phyloP scores from a whole-genome alignment of 2,113 vertebrate genomes.

The Thunnus maccoyii region DNA sequence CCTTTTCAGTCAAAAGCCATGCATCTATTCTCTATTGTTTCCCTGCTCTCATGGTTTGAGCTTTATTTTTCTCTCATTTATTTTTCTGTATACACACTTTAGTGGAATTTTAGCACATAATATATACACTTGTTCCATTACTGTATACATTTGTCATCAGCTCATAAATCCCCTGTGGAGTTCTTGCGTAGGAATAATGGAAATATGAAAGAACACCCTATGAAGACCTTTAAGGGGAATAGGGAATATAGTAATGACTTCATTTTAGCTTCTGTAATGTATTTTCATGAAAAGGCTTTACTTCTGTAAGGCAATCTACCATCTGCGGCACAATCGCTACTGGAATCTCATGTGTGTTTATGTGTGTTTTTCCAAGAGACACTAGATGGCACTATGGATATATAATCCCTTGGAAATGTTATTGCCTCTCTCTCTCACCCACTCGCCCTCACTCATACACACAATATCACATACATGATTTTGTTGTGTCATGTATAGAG shows the following conservation, averaged over 20 bases:
- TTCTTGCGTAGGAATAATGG: not conserved
- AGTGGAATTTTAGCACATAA: not conserved
- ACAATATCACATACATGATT: slow-evolving; percentile 11
- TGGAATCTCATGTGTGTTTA: slow-evolving; percentile 8
- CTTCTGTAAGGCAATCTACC: not conserved
- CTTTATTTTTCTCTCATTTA: not conserved
- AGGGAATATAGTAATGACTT: not conserved
- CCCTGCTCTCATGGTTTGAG: not conserved
- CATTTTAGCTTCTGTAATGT: not conserved
- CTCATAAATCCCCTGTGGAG: not conserved
- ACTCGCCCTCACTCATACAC: not conserved
- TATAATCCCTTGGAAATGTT: slow-evolving; percentile 49
- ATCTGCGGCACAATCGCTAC: slow-evolving; percentile 2
- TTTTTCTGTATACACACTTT: not conserved
- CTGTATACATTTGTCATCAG: no score
- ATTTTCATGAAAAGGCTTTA: not conserved
- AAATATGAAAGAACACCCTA: not conserved
- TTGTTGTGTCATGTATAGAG: slow-evolving; percentile 32
- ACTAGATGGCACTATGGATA: slow-evolving; percentile 88
- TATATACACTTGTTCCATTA: not conserved
- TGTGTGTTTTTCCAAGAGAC: slow-evolving; percentile 58
- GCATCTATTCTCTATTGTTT: not conserved
- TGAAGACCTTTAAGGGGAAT: not conserved
- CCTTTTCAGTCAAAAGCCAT: not conserved
- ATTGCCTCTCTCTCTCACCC: slow-evolving; percentile 5